Evolutionary conservation across 2,113 vertebrate species (phyloP).

Genomic region (Paramormyrops kingsleyae): DNA sequence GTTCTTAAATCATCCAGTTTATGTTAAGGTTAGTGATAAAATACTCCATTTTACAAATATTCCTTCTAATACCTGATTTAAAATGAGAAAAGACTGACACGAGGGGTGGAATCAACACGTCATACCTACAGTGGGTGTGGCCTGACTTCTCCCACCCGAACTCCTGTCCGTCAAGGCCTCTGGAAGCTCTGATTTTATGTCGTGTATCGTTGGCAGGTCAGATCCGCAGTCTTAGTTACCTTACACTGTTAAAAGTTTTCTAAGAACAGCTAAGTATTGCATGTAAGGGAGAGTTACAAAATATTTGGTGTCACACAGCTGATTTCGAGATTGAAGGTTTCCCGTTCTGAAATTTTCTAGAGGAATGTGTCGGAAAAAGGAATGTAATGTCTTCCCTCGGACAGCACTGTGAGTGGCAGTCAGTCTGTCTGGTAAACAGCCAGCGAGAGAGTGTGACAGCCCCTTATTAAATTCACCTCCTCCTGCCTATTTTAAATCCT

Average conservation of each 20-base stretch:
- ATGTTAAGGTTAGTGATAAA: not conserved
- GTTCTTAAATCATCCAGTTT: not conserved
- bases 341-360: not conserved
- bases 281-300: constrained; percentile 9
- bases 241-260: constrained; percentile 2
- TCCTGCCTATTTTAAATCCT: not conserved
- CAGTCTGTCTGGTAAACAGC: not conserved
- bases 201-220: not conserved
- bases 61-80: not conserved
- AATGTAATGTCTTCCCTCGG: not conserved
- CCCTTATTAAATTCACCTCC: not conserved
- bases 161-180: not conserved
- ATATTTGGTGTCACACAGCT: constrained; percentile 3
- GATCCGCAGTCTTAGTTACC: not conserved
- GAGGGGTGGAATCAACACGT: not conserved
- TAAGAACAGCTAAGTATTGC: constrained; percentile 1
- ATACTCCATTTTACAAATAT: not conserved
- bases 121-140: constrained; percentile 15
- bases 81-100: not conserved
- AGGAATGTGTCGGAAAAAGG: constrained; percentile 13
- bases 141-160: not conserved
- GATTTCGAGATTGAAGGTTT: not conserved
- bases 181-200: constrained; percentile 13
- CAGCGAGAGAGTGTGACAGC: not conserved
- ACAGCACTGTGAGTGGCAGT: not conserved